Evolutionary conservation across 2,888 invertebrate genomes (phyloP), one percentile per base, ranked within the genome.

Genomic region (Azorinus chamasolen): DNA sequence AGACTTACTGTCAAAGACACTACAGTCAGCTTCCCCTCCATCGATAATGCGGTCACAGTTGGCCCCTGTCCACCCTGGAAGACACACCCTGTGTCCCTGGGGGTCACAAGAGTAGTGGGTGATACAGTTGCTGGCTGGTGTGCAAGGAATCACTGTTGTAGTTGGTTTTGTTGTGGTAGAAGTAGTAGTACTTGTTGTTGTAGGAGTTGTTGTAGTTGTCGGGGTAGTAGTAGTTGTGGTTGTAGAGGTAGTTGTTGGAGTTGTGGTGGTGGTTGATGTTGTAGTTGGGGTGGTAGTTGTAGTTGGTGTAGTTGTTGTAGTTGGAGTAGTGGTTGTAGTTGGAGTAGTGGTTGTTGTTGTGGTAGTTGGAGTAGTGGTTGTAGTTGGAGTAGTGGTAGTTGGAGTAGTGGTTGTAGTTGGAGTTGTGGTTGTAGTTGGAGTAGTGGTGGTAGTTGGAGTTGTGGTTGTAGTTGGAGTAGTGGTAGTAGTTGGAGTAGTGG

Each of bases 1-100:
- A 32, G 10, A 39, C 66, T 66, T 58, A 66, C 66, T 48, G 22
- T 57, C 41, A 57, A 45, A 66, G 1, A 58, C 24, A 25, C 22
- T 18, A 50, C 66, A 66, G 50, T 66, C 66, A 12, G 57, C 66
- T 27, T 14, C 25, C n/a, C 66, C 66, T n/a, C 45, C 46, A 18
- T 25, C 57, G 22, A 57, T 50, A 24, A 39, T 45, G n/a, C 8
- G 14, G 48, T 57, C 45, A 57, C 66, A 66, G 22, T 57, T 37
- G 25, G 24, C 2, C 20, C 66, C 66, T 37, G 45, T 37, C 66
- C 66, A 66, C 25, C 66, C 66, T 22, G 22, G 20, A 6, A 48
- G 37, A 66, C 66, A 66, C 5, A 48, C 20, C 14, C 39, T 20
- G 22, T 57, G 37, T 32, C 66, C 66, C 10, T 10, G 20, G 27